Conservation (phyloP, 2,888 invertebrate genomes). For the Erebia aethiops region DNA sequence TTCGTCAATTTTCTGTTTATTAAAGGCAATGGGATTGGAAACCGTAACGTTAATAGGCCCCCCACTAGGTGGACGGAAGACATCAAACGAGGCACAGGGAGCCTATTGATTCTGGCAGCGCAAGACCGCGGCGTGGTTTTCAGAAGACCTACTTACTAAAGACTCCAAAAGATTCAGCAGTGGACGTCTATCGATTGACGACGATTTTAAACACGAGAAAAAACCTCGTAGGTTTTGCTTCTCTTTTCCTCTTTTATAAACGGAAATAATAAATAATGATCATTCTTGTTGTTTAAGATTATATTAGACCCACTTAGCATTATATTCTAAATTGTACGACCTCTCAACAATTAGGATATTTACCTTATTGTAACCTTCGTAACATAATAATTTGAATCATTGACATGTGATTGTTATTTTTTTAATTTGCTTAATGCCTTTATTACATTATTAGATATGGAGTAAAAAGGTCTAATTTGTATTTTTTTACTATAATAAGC, state of each 20-base stretch:
- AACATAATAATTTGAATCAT: slow-evolving; percentile 16
- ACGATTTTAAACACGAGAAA: not conserved
- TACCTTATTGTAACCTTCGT: slow-evolving; percentile 27
- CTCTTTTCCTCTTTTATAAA: not conserved
- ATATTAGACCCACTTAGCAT: slow-evolving; percentile 30
- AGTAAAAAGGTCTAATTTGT: not conserved
- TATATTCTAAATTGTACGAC: slow-evolving; percentile 32
- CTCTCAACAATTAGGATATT: slow-evolving; percentile 30
- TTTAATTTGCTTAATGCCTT: not conserved
- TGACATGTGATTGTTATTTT: slow-evolving; percentile 18
- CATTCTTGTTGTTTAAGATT: slow-evolving; percentile 10
- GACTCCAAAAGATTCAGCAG: no score
- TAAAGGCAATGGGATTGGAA: not conserved
- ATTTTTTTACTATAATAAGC: not conserved
- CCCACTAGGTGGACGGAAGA: no score
- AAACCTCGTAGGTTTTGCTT: not conserved
- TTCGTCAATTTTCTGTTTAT: not conserved
- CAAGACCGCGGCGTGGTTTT: no score
- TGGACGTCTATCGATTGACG: no score
- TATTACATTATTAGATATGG: slow-evolving; percentile 4
- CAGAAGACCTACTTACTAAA: no score
- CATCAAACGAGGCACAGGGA: no score
- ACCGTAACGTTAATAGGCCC: no score
- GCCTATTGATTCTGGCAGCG: no score
- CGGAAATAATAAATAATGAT: slow-evolving; percentile 5